Evolutionary conservation across 2,113 vertebrate species (phyloP).

Genomic region (Periophthalmus modestus): DNA sequence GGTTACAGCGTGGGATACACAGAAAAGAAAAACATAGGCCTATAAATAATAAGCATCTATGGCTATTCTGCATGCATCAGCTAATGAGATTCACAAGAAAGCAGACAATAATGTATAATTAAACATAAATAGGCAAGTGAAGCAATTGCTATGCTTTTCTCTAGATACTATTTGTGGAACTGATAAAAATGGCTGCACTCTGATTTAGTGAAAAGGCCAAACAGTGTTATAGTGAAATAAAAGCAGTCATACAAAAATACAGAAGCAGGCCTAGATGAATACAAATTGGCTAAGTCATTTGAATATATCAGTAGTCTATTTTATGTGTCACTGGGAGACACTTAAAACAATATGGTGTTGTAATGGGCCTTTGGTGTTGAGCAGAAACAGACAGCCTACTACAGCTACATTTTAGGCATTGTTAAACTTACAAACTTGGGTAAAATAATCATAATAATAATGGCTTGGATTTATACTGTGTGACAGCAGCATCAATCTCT

Average conservation of each 20-base stretch:
- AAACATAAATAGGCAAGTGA: too few relatives aligned
- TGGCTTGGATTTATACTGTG: not conserved
- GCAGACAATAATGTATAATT: not conserved
- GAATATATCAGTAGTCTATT: too few relatives aligned
- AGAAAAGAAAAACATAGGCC: not conserved
- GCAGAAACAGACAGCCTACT: not conserved
- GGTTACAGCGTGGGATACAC: conserved; percentile 13
- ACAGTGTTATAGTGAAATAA: too few relatives aligned
- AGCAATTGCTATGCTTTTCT: too few relatives aligned
- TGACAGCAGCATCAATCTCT: not conserved
- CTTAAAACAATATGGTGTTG: too few relatives aligned
- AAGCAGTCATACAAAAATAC: too few relatives aligned
- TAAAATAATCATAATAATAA: not conserved
- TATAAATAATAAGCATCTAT: not conserved
- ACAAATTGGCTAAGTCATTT: too few relatives aligned
- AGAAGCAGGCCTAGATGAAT: too few relatives aligned
- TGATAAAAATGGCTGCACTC: not conserved
- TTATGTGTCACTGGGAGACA: too few relatives aligned
- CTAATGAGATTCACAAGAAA: not conserved
- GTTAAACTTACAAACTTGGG: not conserved
- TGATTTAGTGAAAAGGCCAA: too few relatives aligned
- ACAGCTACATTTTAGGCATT: not conserved
- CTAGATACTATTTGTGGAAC: not conserved
- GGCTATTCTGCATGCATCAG: not conserved
- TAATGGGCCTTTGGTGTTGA: not conserved